Base-by-base conservation (phyloP, 2,113 vertebrate species). In the Craseonycteris thonglongyai region DNA sequence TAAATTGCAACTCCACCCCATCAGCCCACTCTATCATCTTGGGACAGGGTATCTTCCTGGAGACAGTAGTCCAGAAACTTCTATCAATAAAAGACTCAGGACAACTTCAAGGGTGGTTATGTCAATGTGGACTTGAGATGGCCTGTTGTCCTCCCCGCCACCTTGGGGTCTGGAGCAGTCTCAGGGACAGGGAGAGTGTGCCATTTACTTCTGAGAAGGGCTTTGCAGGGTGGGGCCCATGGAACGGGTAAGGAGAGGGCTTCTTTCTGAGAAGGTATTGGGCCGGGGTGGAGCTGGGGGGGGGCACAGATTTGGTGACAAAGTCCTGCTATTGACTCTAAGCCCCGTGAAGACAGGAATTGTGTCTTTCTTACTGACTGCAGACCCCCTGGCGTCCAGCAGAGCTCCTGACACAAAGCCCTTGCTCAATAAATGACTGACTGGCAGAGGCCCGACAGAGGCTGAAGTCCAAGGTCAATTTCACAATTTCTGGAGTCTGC, bases 291-390 rank as follows among this genome's bases (percentile, higher is more conserved):
- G n/a, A n/a, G n/a, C n/a, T n/a, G n/a, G n/a, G n/a, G n/a, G 24
- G 14, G 58, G 13, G n/a, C 14, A 35, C 35, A 42, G 51, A 54
- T 66, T 75, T 86, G 26, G 84, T 74, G 38, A 69, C 19, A 22
- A n/a, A 47, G n/a, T 47, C 69, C 75, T 47, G 74, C 59, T 72
- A 51, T n/a, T n/a, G 71, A 93, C 69, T 54, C 22, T 16, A 94
- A 88, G 87, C 42, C 59, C 65, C 54, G 45, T 87, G 90, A 94
- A 51, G 95, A 82, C 88, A 94, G 81, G 79, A 61, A 93, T 30
- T 76, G 21, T 10, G 28, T 24, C 74, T 87, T 13, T 54, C 59
- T 84, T 69, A 30, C 24, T 92, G 85, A 63, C 88, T 51, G 15
- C 15, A 12, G 65, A 40, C 72, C 71, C 65, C 22, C 40, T 72